Conservation (phyloP, 2,797 vertebrate species). For the Rhinichthys osculus region DNA sequence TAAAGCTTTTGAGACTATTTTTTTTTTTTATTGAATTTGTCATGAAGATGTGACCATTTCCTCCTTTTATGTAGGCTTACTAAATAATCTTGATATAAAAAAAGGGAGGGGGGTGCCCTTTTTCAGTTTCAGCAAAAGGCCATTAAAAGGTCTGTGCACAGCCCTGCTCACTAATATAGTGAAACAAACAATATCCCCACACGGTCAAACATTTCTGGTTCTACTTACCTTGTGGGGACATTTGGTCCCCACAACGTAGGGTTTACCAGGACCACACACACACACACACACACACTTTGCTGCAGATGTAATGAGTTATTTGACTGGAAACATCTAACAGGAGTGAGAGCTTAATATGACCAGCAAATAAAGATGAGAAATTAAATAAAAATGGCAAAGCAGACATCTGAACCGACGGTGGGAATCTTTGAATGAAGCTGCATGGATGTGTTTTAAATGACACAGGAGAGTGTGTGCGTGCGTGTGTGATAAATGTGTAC, state of each 20-base stretch:
- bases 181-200: no score
- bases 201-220: neutral
- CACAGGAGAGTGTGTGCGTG: neutral
- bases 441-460: neutral
- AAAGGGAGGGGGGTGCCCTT: no score
- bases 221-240: neutral
- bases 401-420: neutral
- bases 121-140: no score
- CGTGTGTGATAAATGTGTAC: neutral
- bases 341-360: neutral
- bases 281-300: neutral
- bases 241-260: neutral
- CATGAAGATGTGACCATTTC: no score
- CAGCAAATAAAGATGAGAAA: neutral
- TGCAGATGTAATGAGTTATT: neutral
- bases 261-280: neutral
- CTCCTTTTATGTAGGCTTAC: no score
- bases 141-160: no score
- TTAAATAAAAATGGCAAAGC: neutral
- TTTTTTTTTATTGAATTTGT: no score
- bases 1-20: no score
- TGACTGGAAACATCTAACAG: no score
- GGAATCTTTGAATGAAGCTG: neutral
- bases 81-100: no score
- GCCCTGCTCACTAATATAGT: no score